Evolutionary conservation across 2,113 vertebrate species (phyloP), one percentile per base, ranked within the genome.

Genomic region (Cyphomyrus plagiostoma): DNA sequence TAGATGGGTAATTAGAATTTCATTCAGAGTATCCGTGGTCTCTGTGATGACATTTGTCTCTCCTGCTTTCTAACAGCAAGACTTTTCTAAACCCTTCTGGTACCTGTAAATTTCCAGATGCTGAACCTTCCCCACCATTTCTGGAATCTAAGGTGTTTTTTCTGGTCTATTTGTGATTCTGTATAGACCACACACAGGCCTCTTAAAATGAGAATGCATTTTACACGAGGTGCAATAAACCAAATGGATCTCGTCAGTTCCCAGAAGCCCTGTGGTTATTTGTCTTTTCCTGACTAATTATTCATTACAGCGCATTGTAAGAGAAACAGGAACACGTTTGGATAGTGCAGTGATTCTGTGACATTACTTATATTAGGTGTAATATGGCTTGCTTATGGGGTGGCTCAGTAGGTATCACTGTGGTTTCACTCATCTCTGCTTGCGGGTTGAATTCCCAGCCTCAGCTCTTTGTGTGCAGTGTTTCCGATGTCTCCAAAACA

Each of bases 181-280:
- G 89, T 45, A 42, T 90, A 94, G 93, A 95, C 93, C 94, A 91
- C 94, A 94, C 94, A 93, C 91, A 90, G 89, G 62, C 91, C 93
- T 93, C 92, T 91, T 94, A 93, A 94, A 96, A 94, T 94, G 93
- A 94, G 95, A 95, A 95, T 95, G 91, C 91, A 94, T 95, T 96
- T 95, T 95, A 95, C 95, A 94, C 95, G 93, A 94, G 91, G 92
- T 94, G 93, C 95, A 95, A 96, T 95, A 95, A 94, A 94, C 90
- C 94, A 94, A 96, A 95, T 96, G 94, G 95, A 95, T 95, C 94
- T 94, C 91, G 92, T 92, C 92, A 91, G 91, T 91, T 90, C 91
- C 89, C 89, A 91, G 89, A 92, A 91, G 91, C 90, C 92, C 90
- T 91, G 89, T 90, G 91, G 92, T 91, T 93, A 93, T 93, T 93